These are phyloP conservation scores for Etia nguti DNA, from an alignment of 2,113 vertebrate genomes.

Conservation along the genomic window DNA sequence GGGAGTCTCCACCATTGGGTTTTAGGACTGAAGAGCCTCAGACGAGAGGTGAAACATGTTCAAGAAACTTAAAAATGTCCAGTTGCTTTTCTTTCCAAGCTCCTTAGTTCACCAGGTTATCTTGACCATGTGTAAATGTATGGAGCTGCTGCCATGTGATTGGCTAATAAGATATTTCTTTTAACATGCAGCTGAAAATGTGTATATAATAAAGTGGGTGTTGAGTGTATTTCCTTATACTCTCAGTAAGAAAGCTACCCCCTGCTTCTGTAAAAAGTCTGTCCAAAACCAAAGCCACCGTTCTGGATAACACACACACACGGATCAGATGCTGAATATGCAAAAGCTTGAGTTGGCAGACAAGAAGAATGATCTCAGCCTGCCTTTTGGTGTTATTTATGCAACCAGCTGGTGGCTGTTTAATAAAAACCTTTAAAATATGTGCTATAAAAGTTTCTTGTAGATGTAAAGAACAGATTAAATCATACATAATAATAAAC, in stretches of 20 bases:
- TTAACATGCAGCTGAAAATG: not conserved
- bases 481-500: not conserved
- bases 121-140: not conserved
- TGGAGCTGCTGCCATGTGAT: no score
- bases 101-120: not conserved
- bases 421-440: not conserved
- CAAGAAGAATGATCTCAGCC: not conserved
- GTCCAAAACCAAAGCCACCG: not conserved
- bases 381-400: not conserved
- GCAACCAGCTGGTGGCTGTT: not conserved
- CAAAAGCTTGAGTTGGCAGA: not conserved
- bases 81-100: not conserved
- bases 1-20: not conserved
- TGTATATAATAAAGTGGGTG: not conserved
- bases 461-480: not conserved
- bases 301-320: not conserved
- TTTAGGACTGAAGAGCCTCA: not conserved
- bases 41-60: not conserved
- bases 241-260: not conserved
- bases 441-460: not conserved
- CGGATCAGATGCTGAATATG: not conserved
- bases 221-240: not conserved
- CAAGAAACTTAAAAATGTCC: not conserved
- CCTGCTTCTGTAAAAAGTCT: not conserved
- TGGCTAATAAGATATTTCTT: not conserved